Evolutionary conservation across 2,113 vertebrate species (phyloP).

Genomic region (Hemibagrus wyckioides): DNA sequence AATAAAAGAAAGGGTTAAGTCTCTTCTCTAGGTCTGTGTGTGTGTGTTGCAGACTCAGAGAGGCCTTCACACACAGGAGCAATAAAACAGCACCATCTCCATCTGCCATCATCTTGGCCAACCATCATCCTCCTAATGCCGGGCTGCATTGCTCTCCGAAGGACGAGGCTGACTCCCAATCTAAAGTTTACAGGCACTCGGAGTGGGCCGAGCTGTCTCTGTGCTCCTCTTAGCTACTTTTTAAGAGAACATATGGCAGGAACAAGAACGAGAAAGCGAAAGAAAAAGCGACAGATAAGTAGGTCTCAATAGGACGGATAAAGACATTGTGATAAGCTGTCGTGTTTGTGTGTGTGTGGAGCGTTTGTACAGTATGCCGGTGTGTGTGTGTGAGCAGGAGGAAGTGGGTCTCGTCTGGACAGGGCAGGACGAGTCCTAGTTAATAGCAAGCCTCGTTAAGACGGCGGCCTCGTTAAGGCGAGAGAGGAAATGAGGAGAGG

Average conservation of each 20-base stretch:
- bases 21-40: not conserved
- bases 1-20: not conserved
- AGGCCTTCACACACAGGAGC: slow-evolving; percentile 65
- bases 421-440: slow-evolving; percentile 21
- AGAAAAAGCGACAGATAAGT: slow-evolving; percentile 41
- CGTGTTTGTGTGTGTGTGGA: slow-evolving; percentile 27
- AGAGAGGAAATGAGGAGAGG: slow-evolving; percentile 26
- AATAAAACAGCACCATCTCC: slow-evolving; percentile 60
- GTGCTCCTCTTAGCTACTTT: slow-evolving; percentile 64
- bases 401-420: slow-evolving; percentile 23
- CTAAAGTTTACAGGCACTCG: slow-evolving; percentile 53
- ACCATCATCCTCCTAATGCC: slow-evolving; percentile 36
- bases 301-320: slow-evolving; percentile 53
- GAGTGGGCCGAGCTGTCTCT: slow-evolving; percentile 58
- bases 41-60: slow-evolving; percentile 7
- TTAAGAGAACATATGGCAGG: slow-evolving; percentile 71
- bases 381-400: not conserved
- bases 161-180: slow-evolving; percentile 29
- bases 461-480: slow-evolving; percentile 36
- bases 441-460: slow-evolving; percentile 11
- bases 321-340: slow-evolving; percentile 58
- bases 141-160: slow-evolving; percentile 37
- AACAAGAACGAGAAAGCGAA: not conserved
- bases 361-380: not conserved
- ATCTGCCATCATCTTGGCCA: slow-evolving; percentile 44